phyloP scores from a whole-genome alignment of 2,797 vertebrate genomes.

The Epinephelus malabaricus region DNA sequence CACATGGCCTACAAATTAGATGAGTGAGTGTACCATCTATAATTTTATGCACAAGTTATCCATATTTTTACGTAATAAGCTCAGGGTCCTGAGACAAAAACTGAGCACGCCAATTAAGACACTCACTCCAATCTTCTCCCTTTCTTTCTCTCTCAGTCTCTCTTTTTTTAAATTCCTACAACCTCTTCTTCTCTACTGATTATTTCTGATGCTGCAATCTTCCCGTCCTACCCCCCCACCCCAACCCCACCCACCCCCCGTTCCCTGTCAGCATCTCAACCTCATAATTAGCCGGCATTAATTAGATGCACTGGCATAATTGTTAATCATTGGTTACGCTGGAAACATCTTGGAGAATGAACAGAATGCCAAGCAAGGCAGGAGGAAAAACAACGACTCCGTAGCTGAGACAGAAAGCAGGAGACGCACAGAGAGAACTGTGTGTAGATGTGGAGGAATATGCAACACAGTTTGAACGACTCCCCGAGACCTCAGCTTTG shows the following conservation, averaged over 20 bases:
- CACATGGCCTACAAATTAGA: conserved; percentile 69
- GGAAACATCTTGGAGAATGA: conserved; percentile 84
- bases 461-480: conserved; percentile 51
- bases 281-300: conserved; percentile 87
- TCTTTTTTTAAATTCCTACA: conserved; percentile 40
- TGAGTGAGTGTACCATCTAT: conserved; percentile 55
- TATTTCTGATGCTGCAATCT: conserved; percentile 78
- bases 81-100: conserved; percentile 72
- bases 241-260: conserved; percentile 27
- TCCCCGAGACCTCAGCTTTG: conserved; percentile 39
- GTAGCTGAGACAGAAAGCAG: conserved; percentile 29
- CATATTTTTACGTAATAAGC: conserved; percentile 74
- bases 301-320: conserved; percentile 88
- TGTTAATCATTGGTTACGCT: conserved; percentile 88
- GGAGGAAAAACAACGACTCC: conserved; percentile 59
- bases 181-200: conserved; percentile 70
- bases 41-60: conserved; percentile 73
- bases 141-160: conserved; percentile 40
- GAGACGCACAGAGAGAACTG: conserved; percentile 13
- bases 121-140: conserved; percentile 69
- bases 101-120: conserved; percentile 76
- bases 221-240: conserved; percentile 37
- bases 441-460: conserved; percentile 43
- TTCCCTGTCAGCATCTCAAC: conserved; percentile 84
- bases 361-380: conserved; percentile 82